A percentile compares a stretch with the other conserved stretches of the same genome.
These are phyloP conservation scores for Archips crataeganus DNA, from an alignment of 2,888 invertebrate genomes.

Conservation along the genomic window DNA sequence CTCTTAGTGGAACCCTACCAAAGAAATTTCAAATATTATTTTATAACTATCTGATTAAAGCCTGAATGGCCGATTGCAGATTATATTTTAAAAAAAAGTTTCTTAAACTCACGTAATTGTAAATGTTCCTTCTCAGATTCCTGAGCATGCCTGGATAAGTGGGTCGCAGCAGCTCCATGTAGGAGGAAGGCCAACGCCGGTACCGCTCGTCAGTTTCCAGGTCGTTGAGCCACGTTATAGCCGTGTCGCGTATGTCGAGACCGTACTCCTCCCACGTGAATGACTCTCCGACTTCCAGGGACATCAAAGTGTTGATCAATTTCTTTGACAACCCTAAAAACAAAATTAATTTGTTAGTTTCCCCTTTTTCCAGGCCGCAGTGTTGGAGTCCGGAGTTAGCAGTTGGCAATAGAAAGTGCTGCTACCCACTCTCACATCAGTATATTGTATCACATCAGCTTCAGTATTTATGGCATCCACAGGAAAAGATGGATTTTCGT, in stretches of 20 bases:
- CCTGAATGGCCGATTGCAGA: too few relatives aligned
- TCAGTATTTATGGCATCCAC: too few relatives aligned
- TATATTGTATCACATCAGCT: too few relatives aligned
- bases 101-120: conserved; percentile 88
- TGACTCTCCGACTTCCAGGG: conserved; percentile 88
- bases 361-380: too few relatives aligned
- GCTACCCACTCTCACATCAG: too few relatives aligned
- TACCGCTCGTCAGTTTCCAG: conserved; percentile 96
- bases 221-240: conserved; percentile 98
- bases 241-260: conserved; percentile 96
- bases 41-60: too few relatives aligned
- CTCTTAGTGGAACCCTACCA: too few relatives aligned
- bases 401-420: too few relatives aligned
- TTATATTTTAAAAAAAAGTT: background rate
- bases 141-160: conserved; percentile 99
- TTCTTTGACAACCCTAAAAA: conserved; percentile 87
- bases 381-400: too few relatives aligned
- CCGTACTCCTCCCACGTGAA: conserved; percentile 92
- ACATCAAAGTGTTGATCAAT: conserved; percentile 87
- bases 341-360: conserved; percentile 4
- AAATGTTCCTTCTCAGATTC: conserved; percentile 93
- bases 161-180: conserved; percentile 96
- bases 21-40: too few relatives aligned
- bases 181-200: conserved; percentile 94
- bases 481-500: too few relatives aligned